Evolutionary conservation across 23 tunicate genomes (phyloP).

Genomic region (Phallusia fumigata): DNA sequence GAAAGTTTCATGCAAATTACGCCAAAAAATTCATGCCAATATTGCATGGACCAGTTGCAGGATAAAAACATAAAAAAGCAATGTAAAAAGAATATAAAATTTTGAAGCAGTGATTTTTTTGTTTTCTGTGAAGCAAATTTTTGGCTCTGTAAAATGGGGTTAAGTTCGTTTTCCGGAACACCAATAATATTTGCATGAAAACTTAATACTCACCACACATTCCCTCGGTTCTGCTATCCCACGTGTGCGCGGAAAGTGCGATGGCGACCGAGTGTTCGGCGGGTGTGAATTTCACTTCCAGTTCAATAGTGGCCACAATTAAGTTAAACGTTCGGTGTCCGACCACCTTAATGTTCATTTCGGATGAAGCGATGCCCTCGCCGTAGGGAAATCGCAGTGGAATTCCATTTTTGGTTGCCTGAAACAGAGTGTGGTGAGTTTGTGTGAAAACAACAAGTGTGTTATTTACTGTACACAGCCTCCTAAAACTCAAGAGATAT

Average conservation of each 20-base stretch:
- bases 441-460: not conserved
- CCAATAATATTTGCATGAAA: too few relatives aligned
- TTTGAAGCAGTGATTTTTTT: too few relatives aligned
- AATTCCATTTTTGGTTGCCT: slow-evolving; percentile 25
- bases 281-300: slow-evolving; percentile 41
- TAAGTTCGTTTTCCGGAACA: too few relatives aligned
- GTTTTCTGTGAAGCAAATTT: too few relatives aligned
- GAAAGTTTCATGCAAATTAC: too few relatives aligned
- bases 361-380: not conserved
- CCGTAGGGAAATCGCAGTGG: slow-evolving; percentile 29
- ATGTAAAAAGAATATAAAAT: too few relatives aligned
- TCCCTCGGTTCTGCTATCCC: slow-evolving; percentile 59
- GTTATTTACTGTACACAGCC: too few relatives aligned
- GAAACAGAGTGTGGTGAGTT: not conserved
- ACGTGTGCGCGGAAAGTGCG: slow-evolving; percentile 41
- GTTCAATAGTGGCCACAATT: slow-evolving; percentile 32
- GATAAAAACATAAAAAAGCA: too few relatives aligned
- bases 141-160: too few relatives aligned
- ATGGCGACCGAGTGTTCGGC: slow-evolving; percentile 26
- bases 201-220: slow-evolving; percentile 46
- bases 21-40: too few relatives aligned
- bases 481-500: too few relatives aligned
- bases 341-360: slow-evolving; percentile 16
- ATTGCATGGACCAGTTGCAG: too few relatives aligned
- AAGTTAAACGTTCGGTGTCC: slow-evolving; percentile 24